Evolutionary conservation across 2,888 invertebrate genomes (phyloP).

Genomic region (Onchidella celtica): DNA sequence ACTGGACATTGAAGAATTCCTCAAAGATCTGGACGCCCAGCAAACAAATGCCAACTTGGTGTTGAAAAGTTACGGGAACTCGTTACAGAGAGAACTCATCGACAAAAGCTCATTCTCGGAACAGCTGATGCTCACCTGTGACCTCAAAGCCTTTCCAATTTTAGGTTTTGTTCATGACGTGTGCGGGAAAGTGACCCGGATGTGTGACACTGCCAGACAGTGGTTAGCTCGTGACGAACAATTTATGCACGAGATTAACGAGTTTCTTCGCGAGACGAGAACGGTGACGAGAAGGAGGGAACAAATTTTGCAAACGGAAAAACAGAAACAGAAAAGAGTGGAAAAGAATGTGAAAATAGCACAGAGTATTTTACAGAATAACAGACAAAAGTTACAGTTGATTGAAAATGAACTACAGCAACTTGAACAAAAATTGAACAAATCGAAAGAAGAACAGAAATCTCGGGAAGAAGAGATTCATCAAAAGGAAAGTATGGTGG

Average conservation of each 20-base stretch:
- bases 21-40: constrained; percentile 62
- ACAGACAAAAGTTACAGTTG: constrained; percentile 70
- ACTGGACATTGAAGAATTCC: constrained; percentile 67
- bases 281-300: constrained; percentile 66
- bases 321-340: constrained; percentile 71
- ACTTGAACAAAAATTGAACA: constrained; percentile 69
- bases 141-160: constrained; percentile 76
- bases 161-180: constrained; percentile 74
- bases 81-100: constrained; percentile 72
- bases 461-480: constrained; percentile 68
- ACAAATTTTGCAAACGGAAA: constrained; percentile 65
- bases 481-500: constrained; percentile 77
- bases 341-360: constrained; percentile 72
- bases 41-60: constrained; percentile 65
- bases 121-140: constrained; percentile 70
- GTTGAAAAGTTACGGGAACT: constrained; percentile 67
- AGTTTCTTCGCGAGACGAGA: constrained; percentile 73
- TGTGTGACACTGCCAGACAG: constrained; percentile 67
- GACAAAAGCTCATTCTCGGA: constrained; percentile 68
- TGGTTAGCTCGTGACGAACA: constrained; percentile 77
- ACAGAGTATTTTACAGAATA: constrained; percentile 69
- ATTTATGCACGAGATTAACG: constrained; percentile 75
- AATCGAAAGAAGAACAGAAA: constrained; percentile 65
- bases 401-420: constrained; percentile 72
- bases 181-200: constrained; percentile 65